These are phyloP conservation scores for Apamea monoglypha DNA, from an alignment of 2,888 invertebrate species.

Conservation along the genomic window DNA sequence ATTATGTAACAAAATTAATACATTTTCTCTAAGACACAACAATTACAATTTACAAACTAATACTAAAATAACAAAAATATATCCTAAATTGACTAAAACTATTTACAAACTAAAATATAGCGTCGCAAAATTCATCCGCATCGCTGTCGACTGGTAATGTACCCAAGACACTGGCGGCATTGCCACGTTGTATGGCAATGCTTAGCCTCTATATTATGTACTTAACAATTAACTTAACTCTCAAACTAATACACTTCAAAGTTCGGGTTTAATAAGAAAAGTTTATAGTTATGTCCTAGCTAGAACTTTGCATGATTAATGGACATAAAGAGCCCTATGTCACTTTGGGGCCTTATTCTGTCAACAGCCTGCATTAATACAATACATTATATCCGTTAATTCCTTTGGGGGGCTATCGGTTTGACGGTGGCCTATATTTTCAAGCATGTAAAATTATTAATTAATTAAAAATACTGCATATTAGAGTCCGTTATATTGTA, in stretches of 20 bases:
- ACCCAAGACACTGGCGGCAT: too few species aligned
- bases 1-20: too few species aligned
- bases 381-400: conserved; percentile 7
- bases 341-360: conserved; percentile 30
- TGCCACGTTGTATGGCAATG: too few species aligned
- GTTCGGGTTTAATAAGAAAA: conserved; percentile 44
- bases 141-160: too few species aligned
- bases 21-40: too few species aligned
- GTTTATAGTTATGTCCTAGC: conserved; percentile 22
- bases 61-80: too few species aligned
- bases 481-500: not conserved
- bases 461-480: conserved; percentile 7
- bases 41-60: too few species aligned
- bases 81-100: too few species aligned
- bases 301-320: conserved; percentile 37
- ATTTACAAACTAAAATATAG: too few species aligned
- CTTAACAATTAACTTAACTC: conserved; percentile 13
- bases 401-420: conserved; percentile 10
- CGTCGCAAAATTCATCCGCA: too few species aligned
- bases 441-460: not conserved
- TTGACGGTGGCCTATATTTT: not conserved
- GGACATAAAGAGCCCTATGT: conserved; percentile 13
- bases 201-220: too few species aligned
- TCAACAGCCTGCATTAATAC: conserved; percentile 7
- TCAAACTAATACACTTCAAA: conserved; percentile 7